Conservation (phyloP, 2,113 vertebrate genomes). For the Stegastes partitus region DNA sequence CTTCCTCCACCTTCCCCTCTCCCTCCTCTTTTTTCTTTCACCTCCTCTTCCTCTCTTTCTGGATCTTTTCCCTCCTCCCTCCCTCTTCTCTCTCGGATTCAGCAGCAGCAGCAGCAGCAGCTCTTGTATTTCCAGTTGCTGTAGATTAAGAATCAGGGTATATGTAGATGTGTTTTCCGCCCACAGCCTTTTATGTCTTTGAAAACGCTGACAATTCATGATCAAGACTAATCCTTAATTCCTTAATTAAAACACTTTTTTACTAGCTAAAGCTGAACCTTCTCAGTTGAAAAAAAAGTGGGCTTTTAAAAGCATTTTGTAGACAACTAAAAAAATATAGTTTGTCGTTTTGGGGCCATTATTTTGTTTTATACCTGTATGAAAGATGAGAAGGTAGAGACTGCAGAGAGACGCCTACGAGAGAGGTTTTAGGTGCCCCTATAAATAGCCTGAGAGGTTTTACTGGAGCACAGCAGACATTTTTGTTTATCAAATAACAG, state of each 20-base stretch:
- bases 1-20: constrained; percentile 3
- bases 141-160: constrained; percentile 1
- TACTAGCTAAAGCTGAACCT: neutral
- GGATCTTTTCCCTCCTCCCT: neutral
- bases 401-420: no score
- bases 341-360: no score
- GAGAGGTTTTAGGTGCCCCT: no score
- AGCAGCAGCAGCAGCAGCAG: neutral
- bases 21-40: neutral
- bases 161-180: neutral
- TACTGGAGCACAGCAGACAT: no score
- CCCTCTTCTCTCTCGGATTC: neutral
- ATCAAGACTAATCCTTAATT: neutral
- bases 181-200: neutral
- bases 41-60: neutral
- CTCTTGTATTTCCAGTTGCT: constrained; percentile 3
- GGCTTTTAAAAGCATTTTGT: no score
- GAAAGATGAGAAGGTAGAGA: no score
- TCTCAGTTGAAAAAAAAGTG: neutral
- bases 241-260: neutral
- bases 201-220: neutral
- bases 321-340: no score
- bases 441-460: no score
- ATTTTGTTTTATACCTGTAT: no score
- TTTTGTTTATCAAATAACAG: no score